phyloP scores from a whole-genome alignment of 2,797 vertebrate species.

The Acanthornis magna region DNA sequence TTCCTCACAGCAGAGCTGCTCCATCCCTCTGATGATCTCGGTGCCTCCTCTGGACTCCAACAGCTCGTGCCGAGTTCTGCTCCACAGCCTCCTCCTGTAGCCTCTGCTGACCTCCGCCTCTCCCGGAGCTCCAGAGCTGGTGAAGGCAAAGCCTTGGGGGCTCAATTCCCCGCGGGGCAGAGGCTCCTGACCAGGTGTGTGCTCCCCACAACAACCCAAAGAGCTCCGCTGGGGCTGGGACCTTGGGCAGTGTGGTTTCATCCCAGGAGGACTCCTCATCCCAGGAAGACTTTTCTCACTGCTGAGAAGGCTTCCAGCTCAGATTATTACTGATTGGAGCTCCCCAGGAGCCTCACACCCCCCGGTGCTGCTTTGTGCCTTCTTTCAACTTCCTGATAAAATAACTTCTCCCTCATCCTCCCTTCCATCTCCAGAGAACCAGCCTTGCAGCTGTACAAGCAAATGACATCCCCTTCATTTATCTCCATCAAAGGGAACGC shows the following conservation, averaged over 20 bases:
- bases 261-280: background rate
- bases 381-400: background rate
- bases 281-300: background rate
- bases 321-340: background rate
- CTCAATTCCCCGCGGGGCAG: background rate
- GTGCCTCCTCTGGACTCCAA: background rate
- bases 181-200: background rate
- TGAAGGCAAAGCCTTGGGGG: background rate
- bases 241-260: background rate
- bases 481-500: conserved; percentile 15
- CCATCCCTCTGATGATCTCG: background rate
- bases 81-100: background rate
- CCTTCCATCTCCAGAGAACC: background rate
- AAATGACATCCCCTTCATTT: conserved; percentile 27
- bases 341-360: background rate
- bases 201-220: background rate
- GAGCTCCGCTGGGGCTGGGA: background rate
- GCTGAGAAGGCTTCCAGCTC: background rate
- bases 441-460: conserved; percentile 49
- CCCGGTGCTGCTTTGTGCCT: background rate
- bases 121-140: background rate
- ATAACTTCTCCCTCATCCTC: background rate
- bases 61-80: background rate
- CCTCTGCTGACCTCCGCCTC: background rate
- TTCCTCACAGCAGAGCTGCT: background rate